Conservation (phyloP, 2,888 invertebrate species). For the Agrilus biguttatus region DNA sequence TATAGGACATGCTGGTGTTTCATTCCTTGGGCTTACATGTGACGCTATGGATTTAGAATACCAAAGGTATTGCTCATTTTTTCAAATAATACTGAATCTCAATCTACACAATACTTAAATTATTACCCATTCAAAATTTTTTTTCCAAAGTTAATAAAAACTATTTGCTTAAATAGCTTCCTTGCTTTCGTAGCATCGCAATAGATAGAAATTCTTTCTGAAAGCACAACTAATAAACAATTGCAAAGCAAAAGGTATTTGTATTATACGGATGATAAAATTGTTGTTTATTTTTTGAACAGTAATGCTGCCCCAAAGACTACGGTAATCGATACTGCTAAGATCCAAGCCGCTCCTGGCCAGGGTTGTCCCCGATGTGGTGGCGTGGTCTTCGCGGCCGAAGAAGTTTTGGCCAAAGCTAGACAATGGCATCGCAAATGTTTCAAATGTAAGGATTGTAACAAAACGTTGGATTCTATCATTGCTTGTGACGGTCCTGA, state of each 20-base stretch:
- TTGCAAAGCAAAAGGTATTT: not conserved
- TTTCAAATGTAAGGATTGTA: slow-evolving; percentile 85
- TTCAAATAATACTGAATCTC: not conserved
- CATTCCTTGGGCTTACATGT: slow-evolving; percentile 70
- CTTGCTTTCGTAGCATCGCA: not conserved
- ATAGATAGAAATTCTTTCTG: no score
- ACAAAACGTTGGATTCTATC: slow-evolving; percentile 87
- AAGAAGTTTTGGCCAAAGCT: slow-evolving; percentile 82
- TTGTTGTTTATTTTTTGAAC: slow-evolving; percentile 7
- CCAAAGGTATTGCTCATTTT: slow-evolving; percentile 44
- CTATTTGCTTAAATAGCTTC: not conserved
- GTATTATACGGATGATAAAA: not conserved
- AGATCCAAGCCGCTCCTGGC: slow-evolving; percentile 67
- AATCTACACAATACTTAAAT: no score
- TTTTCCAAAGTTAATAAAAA: no score
- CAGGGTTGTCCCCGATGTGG: slow-evolving; percentile 84
- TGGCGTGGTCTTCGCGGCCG: slow-evolving; percentile 85
- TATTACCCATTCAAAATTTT: not conserved
- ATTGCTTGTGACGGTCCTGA: slow-evolving; percentile 92
- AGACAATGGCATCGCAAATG: slow-evolving; percentile 87
- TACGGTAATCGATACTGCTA: slow-evolving; percentile 64
- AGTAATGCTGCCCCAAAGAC: slow-evolving; percentile 67
- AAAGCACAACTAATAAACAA: no score
- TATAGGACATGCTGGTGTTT: slow-evolving; percentile 83
- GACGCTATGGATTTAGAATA: slow-evolving; percentile 65